A percentile compares a stretch with the other conserved stretches of the same genome.
Conservation (phyloP, 2,888 invertebrate genomes). For the Helleia helle region DNA sequence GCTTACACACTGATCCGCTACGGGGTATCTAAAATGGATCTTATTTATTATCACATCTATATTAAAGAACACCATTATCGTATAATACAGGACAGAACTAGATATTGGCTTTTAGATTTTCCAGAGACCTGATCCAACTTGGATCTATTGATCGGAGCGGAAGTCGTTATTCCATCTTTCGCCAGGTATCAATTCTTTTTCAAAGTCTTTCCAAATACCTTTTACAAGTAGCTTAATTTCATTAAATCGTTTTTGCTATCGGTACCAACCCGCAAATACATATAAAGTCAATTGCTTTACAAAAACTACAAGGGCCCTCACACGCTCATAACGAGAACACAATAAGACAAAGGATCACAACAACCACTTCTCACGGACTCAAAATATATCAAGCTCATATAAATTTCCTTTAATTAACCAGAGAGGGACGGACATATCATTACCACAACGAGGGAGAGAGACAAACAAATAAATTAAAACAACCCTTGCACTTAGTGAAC, state of each 20-base stretch:
- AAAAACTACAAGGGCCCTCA: slow-evolving; percentile 37
- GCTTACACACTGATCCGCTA: too few relatives aligned
- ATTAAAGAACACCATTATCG: too few relatives aligned
- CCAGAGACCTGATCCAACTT: too few relatives aligned
- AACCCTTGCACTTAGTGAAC: slow-evolving; percentile 48
- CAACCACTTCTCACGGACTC: slow-evolving; percentile 55
- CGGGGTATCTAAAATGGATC: too few relatives aligned
- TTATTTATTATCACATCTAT: too few relatives aligned
- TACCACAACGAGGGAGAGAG: slow-evolving; percentile 30
- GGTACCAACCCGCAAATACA: slow-evolving; percentile 13
- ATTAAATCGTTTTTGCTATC: not conserved
- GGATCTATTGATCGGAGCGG: too few relatives aligned
- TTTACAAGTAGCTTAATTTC: too few relatives aligned
- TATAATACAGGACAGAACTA: too few relatives aligned
- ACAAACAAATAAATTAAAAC: slow-evolving; percentile 39
- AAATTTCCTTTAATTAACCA: slow-evolving; percentile 59
- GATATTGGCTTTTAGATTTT: too few relatives aligned
- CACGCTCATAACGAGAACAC: slow-evolving; percentile 34
- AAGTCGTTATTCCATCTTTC: too few relatives aligned
- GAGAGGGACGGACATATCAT: slow-evolving; percentile 26
- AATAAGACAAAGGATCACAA: slow-evolving; percentile 64
- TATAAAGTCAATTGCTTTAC: slow-evolving; percentile 40
- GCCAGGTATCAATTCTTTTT: too few relatives aligned
- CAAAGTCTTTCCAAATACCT: too few relatives aligned
- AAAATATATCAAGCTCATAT: slow-evolving; percentile 45